Percentiles rank a stretch among this genome's conserved stretches.
Evolutionary conservation across 2,113 vertebrate species (phyloP).

Genomic region (Clarias gariepinus): DNA sequence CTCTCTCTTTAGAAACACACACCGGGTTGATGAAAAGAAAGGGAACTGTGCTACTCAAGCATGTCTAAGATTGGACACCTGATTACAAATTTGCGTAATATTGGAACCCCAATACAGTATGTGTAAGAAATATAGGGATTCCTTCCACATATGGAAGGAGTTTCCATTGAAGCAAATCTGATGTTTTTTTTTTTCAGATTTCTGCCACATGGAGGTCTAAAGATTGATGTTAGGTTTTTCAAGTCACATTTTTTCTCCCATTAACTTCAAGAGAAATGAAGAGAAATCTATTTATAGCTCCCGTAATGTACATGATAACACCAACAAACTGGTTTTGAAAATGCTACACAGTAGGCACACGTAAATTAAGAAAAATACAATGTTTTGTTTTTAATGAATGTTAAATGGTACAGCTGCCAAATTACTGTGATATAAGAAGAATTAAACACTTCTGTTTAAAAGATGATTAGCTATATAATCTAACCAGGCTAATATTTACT

Average conservation of each 20-base stretch:
- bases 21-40: constrained; percentile 60
- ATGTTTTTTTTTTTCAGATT: neutral
- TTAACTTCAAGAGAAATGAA: neutral
- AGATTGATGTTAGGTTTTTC: neutral
- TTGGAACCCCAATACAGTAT: constrained; percentile 36
- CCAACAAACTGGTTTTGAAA: neutral
- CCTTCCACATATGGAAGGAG: neutral
- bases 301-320: neutral
- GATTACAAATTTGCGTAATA: constrained; percentile 69
- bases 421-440: neutral
- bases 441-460: neutral
- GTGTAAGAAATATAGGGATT: constrained; percentile 25
- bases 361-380: neutral
- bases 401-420: neutral
- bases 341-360: neutral
- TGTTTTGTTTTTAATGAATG: neutral
- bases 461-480: neutral
- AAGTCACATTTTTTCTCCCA: neutral
- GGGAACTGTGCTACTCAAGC: constrained; percentile 63
- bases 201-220: neutral
- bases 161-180: neutral
- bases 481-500: neutral
- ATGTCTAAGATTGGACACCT: constrained; percentile 64
- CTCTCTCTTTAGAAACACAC: constrained; percentile 27
- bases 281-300: neutral